phyloP scores from a whole-genome alignment of 2,113 vertebrate species.

The Chiloscyllium plagiosum region DNA sequence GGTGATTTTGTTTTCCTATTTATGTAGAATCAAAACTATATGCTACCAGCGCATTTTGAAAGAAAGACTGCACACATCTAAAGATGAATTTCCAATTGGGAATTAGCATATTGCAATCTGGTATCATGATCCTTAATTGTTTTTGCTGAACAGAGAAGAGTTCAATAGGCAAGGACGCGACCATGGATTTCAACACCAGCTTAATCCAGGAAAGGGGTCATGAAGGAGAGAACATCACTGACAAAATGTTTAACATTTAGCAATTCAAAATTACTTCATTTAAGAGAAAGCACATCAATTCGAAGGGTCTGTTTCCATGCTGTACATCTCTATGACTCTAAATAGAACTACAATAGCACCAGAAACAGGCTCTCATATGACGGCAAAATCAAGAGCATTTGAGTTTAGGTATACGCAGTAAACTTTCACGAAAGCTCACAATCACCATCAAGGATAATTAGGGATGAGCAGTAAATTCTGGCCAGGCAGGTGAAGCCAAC shows the following conservation, averaged over 20 bases:
- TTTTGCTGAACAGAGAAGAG: neutral
- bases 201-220: neutral
- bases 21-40: neutral
- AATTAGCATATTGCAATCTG: neutral
- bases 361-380: neutral
- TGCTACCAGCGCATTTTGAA: neutral
- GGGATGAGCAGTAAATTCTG: too few relatives aligned
- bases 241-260: neutral
- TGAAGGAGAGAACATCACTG: neutral
- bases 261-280: neutral
- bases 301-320: too few relatives aligned
- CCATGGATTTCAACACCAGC: neutral
- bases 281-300: neutral
- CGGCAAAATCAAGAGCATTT: neutral
- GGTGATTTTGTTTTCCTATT: neutral
- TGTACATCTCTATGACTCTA: neutral
- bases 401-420: neutral
- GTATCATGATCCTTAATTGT: neutral
- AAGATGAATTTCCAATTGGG: neutral
- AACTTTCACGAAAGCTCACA: neutral
- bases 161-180: neutral
- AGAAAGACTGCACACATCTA: neutral
- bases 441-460: too few relatives aligned
- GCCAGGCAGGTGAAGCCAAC: too few relatives aligned
- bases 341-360: neutral